Evolutionary conservation across 2,888 invertebrate species (phyloP), one percentile per base, ranked within the genome.

Genomic region (Hydraecia micacea): DNA sequence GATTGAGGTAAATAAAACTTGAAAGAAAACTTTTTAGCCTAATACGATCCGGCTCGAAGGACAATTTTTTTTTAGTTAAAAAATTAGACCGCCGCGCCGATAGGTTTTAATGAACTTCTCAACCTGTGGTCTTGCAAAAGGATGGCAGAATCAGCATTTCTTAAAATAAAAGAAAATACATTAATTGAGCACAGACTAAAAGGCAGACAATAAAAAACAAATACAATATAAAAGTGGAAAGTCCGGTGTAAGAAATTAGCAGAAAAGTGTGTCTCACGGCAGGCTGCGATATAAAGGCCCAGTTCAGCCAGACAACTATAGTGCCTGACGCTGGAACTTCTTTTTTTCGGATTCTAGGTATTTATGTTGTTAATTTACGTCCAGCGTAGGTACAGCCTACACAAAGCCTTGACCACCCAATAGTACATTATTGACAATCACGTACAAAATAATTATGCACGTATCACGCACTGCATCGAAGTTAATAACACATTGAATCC

Each of bases 391-490:
- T 46, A 55, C 42, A 28, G 36, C 49, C 11, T 32, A n/a, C 58
- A 60, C 15, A 60, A 49, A 39, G 13, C 77, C 78, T 77, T 62
- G 69, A 78, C 49, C 60, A 49, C 15, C n/a, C 7, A 32, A 6
- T 18, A 13, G 67, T 49, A 42, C 15, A 69, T 77, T 42, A 77
- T 69, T 77, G 77, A 42, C 78, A 69, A 52, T n/a, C 68, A 60
- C 60, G 77, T 52, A 68, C 21, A 49, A 77, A 60, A 69, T 32
- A 77, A 77, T 69, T 62, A n/a, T n/a, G 49, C 18, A 52, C 18
- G 21, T 62, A 39, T 15, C 62, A 78, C 39, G 78, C 32, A 62
- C n/a, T 77, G 77, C 28, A 49, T 77, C 39, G n/a, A 68, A 7
- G 18, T 28, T 55, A 28, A 18, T 36, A 36, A 46, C 13, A 28